Percentiles rank a stretch among this genome's conserved stretches.
phyloP scores from a whole-genome alignment of 2,888 invertebrate genomes.

The Cantharis rufa region DNA sequence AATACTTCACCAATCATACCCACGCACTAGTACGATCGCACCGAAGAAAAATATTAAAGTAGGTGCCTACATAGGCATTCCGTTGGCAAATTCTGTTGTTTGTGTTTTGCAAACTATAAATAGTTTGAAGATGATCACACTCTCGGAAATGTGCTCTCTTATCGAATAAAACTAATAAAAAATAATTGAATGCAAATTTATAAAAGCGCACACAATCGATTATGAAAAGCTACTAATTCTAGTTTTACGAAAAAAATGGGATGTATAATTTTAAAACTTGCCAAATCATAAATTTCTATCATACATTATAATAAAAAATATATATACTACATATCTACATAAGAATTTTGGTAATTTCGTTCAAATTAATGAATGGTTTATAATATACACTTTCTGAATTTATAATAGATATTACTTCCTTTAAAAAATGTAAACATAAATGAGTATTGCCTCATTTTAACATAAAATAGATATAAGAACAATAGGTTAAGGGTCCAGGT shows the following conservation, averaged over 20 bases:
- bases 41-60: slow-evolving; percentile 7
- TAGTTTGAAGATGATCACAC: slow-evolving; percentile 13
- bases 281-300: neutral
- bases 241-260: neutral
- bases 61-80: slow-evolving; percentile 8
- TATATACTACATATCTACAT: no score
- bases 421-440: no score
- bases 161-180: slow-evolving; percentile 8
- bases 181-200: neutral
- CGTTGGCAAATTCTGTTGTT: slow-evolving; percentile 4
- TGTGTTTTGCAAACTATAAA: slow-evolving; percentile 8
- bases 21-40: slow-evolving; percentile 1
- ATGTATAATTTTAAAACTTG: neutral
- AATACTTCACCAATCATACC: slow-evolving; percentile 2
- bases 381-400: neutral
- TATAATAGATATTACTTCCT: neutral
- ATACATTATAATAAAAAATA: neutral
- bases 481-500: no score
- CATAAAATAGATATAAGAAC: no score
- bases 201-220: neutral
- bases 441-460: no score
- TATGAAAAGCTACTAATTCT: neutral
- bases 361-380: neutral
- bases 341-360: neutral
- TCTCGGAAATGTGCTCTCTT: slow-evolving; percentile 8